Evolutionary conservation across 2,797 vertebrate genomes (phyloP), one percentile per base, ranked within the genome.

Genomic region (Premnoplex brunnescens): DNA sequence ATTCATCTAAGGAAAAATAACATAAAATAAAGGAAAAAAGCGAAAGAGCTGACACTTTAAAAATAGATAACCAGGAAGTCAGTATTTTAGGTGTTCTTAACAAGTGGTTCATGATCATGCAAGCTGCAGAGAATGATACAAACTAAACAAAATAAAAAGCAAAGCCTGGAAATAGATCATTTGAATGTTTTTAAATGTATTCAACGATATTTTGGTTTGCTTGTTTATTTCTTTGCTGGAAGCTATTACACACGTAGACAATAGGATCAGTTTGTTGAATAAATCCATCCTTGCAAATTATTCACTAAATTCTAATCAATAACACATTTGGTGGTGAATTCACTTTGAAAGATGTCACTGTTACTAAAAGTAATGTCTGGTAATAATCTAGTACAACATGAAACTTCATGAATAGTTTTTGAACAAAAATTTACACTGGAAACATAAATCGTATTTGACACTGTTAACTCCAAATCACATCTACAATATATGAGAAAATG

Each of bases 231-330:
- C 41, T 75, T 88, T 68, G 9, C 66, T 81, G 30, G 16, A 77
- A 93, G 20, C 2, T 86, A 62, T 66, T 90, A 34, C 12, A 66
- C 28, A 22, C n/a, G 23, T 43, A 91, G 46, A 88, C 19, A 84
- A 75, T 21, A 54, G 28, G 19, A 36, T 90, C 75, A 10, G 19
- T 91, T 69, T 94, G 37, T 44, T 10, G 2, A 93, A 94, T 86
- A 91, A 84, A 86, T 79, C 43, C 17, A 63, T 79, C 90, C 43
- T 48, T 81, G 41, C 28, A 87, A 95, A 88, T 90, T 93, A 62
- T 88, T 86, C 72, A 55, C 80, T 66, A 84, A 75, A 72, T 3
- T 1, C 2, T 73, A 73, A 88, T 88, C 66, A 90, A 75, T 90
- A 90, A 86, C 48, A 5, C 17, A 76, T 91, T 79, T 89, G 82